Base-by-base conservation (phyloP, 2,888 invertebrate genomes). In the Torymus texanus region DNA sequence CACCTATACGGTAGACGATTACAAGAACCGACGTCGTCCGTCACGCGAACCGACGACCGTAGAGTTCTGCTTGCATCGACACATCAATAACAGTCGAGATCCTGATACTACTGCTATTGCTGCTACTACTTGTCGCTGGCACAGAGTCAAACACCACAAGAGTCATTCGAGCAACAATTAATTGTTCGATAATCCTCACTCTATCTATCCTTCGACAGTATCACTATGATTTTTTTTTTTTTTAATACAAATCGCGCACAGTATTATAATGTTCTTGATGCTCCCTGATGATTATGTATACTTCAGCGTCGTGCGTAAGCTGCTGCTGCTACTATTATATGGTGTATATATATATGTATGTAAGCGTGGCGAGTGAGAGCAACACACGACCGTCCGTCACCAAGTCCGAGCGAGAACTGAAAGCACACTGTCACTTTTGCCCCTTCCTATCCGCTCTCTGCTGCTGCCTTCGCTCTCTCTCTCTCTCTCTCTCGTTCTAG, bases 391-490 rank as follows among this genome's bases (percentile, higher is more conserved):
- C 81, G 82, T 78, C 58, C 74, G 77, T 76, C 81, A 83, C 83
- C 65, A 79, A 72, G 78, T 83, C 81, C 81, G 81, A 83, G 83
- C 67, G 53, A 83, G 71, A 82, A 83, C 84, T 82, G 82, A 82
- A 74, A 77, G 12, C 71, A 75, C 86, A 87, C 87, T 85, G 83
- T 85, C 84, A 85, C 87, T 85, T 83, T 84, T 83, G 72, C 80
- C 74, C 74, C 80, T 80, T 68, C 80, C 63, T 61, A 78, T 76
- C 74, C 75, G 29, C 50, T 73, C 74, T 70, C 29, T 50, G 55
- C 16, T 56, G 41, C 50, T 21, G 66, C 71, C n/a, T 55, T 59
- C 70, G 53, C 66, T 16, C 51, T 65, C 41, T 61, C 75, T 82
- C 78, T 73, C 73, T 67, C 72, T 21, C 75, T 58, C 67, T 75